Evolutionary conservation across 2,888 invertebrate genomes (phyloP), one percentile per base, ranked within the genome.

Genomic region (Laothoe populi): DNA sequence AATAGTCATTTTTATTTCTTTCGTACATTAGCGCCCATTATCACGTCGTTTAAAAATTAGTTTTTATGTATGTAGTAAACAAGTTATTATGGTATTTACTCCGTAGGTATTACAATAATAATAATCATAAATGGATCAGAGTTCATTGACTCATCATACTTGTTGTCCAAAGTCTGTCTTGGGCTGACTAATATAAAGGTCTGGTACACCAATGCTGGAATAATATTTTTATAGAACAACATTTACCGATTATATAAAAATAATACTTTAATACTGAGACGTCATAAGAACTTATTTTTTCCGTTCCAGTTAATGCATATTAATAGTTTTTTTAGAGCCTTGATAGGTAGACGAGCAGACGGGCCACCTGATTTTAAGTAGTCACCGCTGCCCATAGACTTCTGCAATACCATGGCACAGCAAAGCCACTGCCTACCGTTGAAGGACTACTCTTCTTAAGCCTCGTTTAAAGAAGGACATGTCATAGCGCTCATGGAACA

Each of bases 111-210:
- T 40, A 19, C 40, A 49, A 64, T 63, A 67, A 68, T 70, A 62
- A 65, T 68, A 68, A 68, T 66, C 75, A 73, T 75, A 75, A 78
- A 77, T 71, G 71, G 73, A 73, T 13, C 73, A 66, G 67, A 64
- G 78, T 71, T 75, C 78, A 70, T 67, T 78, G 80, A 75, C 80
- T 72, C 59, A 61, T 73, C 61, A 61, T 64, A 64, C 67, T 72
- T 66, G 70, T 70, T 70, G 69, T 72, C 70, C 63, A 65, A 70
- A 61, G 66, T 68, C 66, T 60, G 63, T 58, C 46, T 64, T 57
- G 31, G 40, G 60, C 62, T 60, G 64, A 62, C 57, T 60, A 64
- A 64, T 59, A 40, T 62, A 59, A 38, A 57, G 26, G n/a, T 40
- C 46, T 35, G 26, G 16, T 35, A 63, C 57, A 63, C 35, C 31